phyloP scores from a whole-genome alignment of 2,113 vertebrate species.

The Colossoma macropomum region DNA sequence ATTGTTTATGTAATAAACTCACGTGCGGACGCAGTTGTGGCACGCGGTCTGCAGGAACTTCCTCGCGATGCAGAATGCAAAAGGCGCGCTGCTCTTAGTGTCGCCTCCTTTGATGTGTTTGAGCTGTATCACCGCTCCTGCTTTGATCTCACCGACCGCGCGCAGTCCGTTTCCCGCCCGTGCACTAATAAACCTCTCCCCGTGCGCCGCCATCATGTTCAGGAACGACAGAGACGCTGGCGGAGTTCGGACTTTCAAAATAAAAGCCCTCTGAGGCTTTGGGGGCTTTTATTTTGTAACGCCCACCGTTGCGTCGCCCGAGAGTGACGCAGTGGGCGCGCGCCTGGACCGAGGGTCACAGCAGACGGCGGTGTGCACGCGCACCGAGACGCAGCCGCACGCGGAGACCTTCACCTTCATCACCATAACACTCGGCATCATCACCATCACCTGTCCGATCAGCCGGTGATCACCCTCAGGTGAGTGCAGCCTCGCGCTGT shows the following conservation, averaged over 20 bases:
- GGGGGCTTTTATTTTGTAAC: too few relatives aligned
- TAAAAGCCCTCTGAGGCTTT: neutral
- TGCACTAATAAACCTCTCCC: slow-evolving; percentile 82
- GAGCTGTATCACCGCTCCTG: slow-evolving; percentile 75
- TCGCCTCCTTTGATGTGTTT: neutral
- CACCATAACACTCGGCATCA: too few relatives aligned
- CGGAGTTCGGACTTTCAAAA: neutral
- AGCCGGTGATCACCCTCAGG: too few relatives aligned
- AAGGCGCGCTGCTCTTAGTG: slow-evolving; percentile 62
- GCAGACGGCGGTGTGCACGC: too few relatives aligned
- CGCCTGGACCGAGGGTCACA: too few relatives aligned
- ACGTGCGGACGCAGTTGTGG: slow-evolving; percentile 88
- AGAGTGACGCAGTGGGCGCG: too few relatives aligned
- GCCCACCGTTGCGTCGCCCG: too few relatives aligned
- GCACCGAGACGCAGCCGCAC: too few relatives aligned
- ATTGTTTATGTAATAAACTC: slow-evolving; percentile 48
- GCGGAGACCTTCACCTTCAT: too few relatives aligned
- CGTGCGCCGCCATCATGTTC: neutral
- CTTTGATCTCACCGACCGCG: slow-evolving; percentile 55
- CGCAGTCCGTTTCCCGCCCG: slow-evolving; percentile 84
- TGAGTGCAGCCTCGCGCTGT: too few relatives aligned
- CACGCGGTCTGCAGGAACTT: slow-evolving; percentile 76
- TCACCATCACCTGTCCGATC: too few relatives aligned
- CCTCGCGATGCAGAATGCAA: slow-evolving; percentile 80
- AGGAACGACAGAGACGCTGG: neutral